phyloP scores from a whole-genome alignment of 64 coral and sea anemone genomes.

The Pachyseris speciosa region DNA sequence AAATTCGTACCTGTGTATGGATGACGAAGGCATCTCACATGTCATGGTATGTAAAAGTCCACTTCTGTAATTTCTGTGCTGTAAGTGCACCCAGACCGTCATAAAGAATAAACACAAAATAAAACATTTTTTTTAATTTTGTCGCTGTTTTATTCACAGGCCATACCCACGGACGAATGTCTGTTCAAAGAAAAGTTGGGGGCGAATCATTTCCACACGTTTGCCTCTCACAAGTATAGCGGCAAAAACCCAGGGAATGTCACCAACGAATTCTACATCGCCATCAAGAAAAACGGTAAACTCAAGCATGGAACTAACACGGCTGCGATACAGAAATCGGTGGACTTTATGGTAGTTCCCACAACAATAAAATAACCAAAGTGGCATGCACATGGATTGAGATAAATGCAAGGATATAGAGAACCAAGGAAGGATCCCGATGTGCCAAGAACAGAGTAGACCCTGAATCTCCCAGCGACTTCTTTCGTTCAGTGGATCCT shows the following conservation, averaged over 20 bases:
- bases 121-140: no score
- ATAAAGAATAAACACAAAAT: no score
- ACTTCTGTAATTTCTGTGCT: background rate
- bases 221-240: slow-evolving; percentile 76
- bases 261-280: slow-evolving; percentile 72
- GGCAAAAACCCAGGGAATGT: slow-evolving; percentile 65
- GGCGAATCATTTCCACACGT: slow-evolving; percentile 76
- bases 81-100: no score
- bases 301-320: slow-evolving; percentile 77
- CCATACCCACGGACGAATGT: slow-evolving; percentile 67
- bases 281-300: slow-evolving; percentile 94
- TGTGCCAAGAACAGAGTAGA: background rate
- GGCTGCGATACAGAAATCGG: slow-evolving; percentile 57
- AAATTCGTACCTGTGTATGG: slow-evolving; percentile 77
- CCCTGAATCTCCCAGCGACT: no score
- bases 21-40: slow-evolving; percentile 63
- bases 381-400: background rate
- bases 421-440: no score
- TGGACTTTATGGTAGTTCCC: slow-evolving; percentile 74
- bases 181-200: slow-evolving; percentile 86
- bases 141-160: background rate
- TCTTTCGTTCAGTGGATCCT: background rate
- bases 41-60: slow-evolving; percentile 67
- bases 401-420: background rate
- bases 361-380: background rate